Conservation (phyloP, 2,113 vertebrate species). For the Chaetura pelagica region DNA sequence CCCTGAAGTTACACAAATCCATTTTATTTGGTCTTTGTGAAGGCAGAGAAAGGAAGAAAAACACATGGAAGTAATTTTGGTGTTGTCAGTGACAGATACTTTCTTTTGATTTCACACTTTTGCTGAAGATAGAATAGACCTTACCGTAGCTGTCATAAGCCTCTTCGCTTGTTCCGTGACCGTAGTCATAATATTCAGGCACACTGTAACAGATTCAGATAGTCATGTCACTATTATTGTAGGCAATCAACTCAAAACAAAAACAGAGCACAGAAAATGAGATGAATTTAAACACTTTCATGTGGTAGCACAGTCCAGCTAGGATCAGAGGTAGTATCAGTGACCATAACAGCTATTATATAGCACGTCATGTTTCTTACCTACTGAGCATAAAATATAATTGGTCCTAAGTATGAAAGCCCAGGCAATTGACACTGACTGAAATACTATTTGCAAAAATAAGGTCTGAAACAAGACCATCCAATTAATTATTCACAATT, state of each 20-base stretch:
- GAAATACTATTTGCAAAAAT: background rate
- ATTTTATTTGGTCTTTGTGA: conserved; percentile 38
- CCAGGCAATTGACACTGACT: background rate
- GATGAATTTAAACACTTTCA: background rate
- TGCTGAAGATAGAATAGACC: conserved; percentile 58
- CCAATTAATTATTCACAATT: background rate
- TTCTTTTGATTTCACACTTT: conserved; percentile 52
- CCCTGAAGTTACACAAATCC: conserved; percentile 61
- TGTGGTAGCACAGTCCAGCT: background rate
- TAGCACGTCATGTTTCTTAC: background rate
- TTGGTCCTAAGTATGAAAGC: background rate
- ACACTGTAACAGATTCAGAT: conserved; percentile 83
- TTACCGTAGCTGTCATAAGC: conserved; percentile 96
- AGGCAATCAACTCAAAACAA: conserved; percentile 14
- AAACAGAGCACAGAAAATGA: background rate
- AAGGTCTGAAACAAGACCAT: background rate
- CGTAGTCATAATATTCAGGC: conserved; percentile 95
- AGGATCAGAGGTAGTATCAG: background rate
- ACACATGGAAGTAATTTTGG: conserved; percentile 48
- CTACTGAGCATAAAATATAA: background rate
- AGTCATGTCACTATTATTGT: conserved; percentile 50
- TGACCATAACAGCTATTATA: background rate
- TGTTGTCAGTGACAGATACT: conserved; percentile 52
- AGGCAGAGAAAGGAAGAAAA: background rate
- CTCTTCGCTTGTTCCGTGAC: conserved; percentile 90